Conservation (phyloP, 2,888 invertebrate species). For the Phorcus lineatus region DNA sequence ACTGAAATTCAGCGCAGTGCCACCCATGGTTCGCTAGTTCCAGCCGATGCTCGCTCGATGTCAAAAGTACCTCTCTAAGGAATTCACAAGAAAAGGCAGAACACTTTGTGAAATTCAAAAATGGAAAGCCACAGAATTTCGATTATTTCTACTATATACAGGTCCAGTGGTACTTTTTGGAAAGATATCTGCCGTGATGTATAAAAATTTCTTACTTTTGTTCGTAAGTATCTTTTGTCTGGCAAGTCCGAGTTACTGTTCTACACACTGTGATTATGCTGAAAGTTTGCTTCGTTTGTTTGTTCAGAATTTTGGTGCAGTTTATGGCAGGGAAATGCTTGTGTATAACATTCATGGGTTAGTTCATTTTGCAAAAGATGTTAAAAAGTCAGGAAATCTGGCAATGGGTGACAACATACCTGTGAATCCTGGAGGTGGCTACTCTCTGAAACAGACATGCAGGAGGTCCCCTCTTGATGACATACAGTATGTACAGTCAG, state of each 20-base stretch:
- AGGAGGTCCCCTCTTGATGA: too few species aligned
- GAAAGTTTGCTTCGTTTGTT: conserved; percentile 40
- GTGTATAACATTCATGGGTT: conserved; percentile 20
- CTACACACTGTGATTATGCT: conserved; percentile 33
- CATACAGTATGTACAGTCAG: too few species aligned
- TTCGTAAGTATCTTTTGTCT: conserved; percentile 48
- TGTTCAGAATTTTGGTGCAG: conserved; percentile 34
- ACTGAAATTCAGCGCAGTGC: too few species aligned
- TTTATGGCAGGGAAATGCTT: conserved; percentile 36
- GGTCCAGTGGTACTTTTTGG: conserved; percentile 47
- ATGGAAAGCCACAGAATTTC: conserved; percentile 63
- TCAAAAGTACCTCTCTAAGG: conserved; percentile 41
- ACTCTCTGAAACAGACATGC: too few species aligned
- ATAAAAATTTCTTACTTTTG: conserved; percentile 50
- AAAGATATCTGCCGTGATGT: conserved; percentile 35
- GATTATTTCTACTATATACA: conserved; percentile 60
- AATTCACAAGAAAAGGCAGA: conserved; percentile 53
- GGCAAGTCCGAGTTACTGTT: conserved; percentile 26
- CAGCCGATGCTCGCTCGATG: too few species aligned
- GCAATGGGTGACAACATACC: too few species aligned
- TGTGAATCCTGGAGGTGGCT: too few species aligned
- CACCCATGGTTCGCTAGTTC: too few species aligned
- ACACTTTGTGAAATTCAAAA: conserved; percentile 45
- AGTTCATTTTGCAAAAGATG: conserved; percentile 19
- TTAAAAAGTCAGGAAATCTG: neutral